Conservation (phyloP, 2,888 invertebrate genomes). For the Caprella mutica region DNA sequence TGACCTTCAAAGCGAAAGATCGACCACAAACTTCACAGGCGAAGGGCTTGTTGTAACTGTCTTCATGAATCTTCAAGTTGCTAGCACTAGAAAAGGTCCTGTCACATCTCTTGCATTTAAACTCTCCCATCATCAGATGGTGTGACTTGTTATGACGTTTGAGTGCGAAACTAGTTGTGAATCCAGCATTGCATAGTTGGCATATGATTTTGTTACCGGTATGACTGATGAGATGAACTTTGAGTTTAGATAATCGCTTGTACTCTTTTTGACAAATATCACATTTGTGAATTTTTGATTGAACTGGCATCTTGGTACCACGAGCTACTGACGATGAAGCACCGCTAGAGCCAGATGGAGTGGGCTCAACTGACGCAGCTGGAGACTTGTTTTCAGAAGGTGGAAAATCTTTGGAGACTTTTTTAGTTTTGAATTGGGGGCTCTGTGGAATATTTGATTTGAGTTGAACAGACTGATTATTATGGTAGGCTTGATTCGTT, state of each 20-base stretch:
- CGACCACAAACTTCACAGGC: conserved; percentile 29
- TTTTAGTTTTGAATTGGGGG: too few species aligned
- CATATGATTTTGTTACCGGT: conserved; percentile 28
- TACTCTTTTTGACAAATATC: conserved; percentile 24
- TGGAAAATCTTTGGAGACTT: too few species aligned
- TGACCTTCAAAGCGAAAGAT: conserved; percentile 27
- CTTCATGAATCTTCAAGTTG: background rate
- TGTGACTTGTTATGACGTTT: background rate
- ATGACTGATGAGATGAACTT: conserved; percentile 26
- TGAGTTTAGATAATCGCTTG: conserved; percentile 15
- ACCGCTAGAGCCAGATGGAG: too few species aligned
- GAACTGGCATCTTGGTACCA: too few species aligned
- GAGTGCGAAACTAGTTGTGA: background rate
- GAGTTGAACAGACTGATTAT: too few species aligned
- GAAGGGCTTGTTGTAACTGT: conserved; percentile 22
- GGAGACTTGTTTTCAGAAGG: too few species aligned
- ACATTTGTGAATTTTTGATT: conserved; percentile 21
- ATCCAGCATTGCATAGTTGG: conserved; percentile 9
- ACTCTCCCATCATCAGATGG: background rate
- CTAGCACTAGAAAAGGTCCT: background rate
- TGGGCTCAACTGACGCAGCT: too few species aligned
- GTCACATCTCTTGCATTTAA: background rate
- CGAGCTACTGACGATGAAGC: too few species aligned
- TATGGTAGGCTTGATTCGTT: too few species aligned
- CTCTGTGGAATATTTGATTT: too few species aligned